Percentiles rank a stretch among this genome's conserved stretches.
phyloP scores from a whole-genome alignment of 2,797 vertebrate genomes.

The Meda fulgida region DNA sequence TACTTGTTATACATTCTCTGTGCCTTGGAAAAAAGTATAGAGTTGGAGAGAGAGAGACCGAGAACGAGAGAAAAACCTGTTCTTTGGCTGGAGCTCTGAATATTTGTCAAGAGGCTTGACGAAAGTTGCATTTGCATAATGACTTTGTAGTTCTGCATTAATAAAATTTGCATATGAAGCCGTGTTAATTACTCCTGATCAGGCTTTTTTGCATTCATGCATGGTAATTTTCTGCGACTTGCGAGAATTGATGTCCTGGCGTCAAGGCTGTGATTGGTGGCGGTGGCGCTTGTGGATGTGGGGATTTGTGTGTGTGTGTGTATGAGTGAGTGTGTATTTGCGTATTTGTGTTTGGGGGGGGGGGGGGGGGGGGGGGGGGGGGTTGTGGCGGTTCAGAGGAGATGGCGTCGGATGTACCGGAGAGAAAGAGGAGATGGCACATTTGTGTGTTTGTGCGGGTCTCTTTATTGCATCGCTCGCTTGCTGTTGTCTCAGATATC shows the following conservation, averaged over 20 bases:
- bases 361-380: slow-evolving; percentile 35
- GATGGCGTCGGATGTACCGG: slow-evolving; percentile 53
- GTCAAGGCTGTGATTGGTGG: slow-evolving; percentile 81
- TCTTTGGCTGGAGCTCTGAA: slow-evolving; percentile 90
- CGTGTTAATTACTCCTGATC: slow-evolving; percentile 99
- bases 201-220: slow-evolving; percentile 99
- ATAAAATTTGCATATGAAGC: slow-evolving; percentile 99
- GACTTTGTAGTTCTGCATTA: slow-evolving; percentile 99
- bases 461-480: slow-evolving; percentile 58
- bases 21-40: slow-evolving; percentile 64
- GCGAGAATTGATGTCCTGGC: slow-evolving; percentile 99
- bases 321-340: slow-evolving; percentile 48
- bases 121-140: slow-evolving; percentile 99
- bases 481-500: slow-evolving; percentile 63
- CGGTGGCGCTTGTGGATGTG: slow-evolving; percentile 67
- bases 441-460: slow-evolving; percentile 58
- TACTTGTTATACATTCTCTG: slow-evolving; percentile 83
- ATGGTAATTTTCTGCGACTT: slow-evolving; percentile 99
- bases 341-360: slow-evolving; percentile 43
- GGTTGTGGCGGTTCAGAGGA: slow-evolving; percentile 55
- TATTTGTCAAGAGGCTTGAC: slow-evolving; percentile 99
- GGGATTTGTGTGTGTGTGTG: slow-evolving; percentile 51
- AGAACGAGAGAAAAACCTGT: slow-evolving; percentile 81
- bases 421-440: slow-evolving; percentile 57
- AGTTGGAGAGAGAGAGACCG: slow-evolving; percentile 49